Percentiles rank a stretch among this genome's conserved stretches.
phyloP scores from a whole-genome alignment of 2,113 vertebrate species.

The Genyomyrus donnyi region DNA sequence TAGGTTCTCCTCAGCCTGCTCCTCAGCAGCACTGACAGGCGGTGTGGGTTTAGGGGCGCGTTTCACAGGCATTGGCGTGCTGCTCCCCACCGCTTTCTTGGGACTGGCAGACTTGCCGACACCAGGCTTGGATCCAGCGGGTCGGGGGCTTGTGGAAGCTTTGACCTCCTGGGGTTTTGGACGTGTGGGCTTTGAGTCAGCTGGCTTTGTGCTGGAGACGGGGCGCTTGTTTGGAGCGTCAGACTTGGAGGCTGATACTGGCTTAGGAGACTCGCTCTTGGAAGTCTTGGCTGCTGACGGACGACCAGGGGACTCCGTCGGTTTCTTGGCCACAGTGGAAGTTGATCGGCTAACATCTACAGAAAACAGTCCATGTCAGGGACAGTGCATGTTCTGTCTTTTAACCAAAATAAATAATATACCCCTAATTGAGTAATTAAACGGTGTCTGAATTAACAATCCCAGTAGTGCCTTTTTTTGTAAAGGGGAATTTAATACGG shows the following conservation, averaged over 20 bases:
- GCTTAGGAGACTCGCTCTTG: slow-evolving; percentile 45
- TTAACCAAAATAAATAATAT: not conserved
- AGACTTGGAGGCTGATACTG: slow-evolving; percentile 23
- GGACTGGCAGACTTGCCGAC: slow-evolving; percentile 37
- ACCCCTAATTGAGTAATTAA: not conserved
- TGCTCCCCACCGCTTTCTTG: slow-evolving; percentile 30
- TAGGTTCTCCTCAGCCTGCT: not conserved
- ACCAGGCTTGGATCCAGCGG: slow-evolving; percentile 20
- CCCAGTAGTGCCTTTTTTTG: not conserved
- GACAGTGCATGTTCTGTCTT: not conserved
- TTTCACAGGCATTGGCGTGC: slow-evolving; percentile 29
- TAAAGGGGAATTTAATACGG: not conserved
- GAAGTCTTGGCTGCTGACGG: slow-evolving; percentile 36
- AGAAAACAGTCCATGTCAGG: not conserved
- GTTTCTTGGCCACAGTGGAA: slow-evolving; percentile 43
- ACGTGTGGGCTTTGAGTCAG: slow-evolving; percentile 36
- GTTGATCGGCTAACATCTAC: slow-evolving; percentile 48
- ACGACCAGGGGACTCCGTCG: slow-evolving; percentile 18
- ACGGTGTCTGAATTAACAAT: not conserved
- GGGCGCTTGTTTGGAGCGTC: slow-evolving; percentile 34
- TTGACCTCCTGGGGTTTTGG: slow-evolving; percentile 41
- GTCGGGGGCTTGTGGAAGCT: slow-evolving; percentile 20
- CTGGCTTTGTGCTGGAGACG: slow-evolving; percentile 20
- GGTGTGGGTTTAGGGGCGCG: slow-evolving; percentile 38
- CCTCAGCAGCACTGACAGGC: not conserved